These are phyloP conservation scores for Brachionus plicatilis DNA, from an alignment of 1,140 invertebrate genomes.

Conservation along the genomic window DNA sequence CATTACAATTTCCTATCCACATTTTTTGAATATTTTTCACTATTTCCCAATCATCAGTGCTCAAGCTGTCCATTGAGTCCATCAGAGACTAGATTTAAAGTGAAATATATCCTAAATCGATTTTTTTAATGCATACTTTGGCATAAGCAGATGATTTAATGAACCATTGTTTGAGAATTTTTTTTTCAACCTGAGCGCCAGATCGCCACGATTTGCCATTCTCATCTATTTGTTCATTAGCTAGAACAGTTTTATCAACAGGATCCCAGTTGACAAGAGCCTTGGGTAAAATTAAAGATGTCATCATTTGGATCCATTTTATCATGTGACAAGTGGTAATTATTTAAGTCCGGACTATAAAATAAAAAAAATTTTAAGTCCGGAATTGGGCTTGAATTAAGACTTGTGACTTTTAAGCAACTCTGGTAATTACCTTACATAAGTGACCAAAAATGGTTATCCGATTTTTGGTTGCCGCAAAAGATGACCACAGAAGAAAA, in stretches of 20 bases:
- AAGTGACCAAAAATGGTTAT: too few relatives aligned
- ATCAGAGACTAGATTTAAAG: neutral
- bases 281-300: constrained; percentile 44
- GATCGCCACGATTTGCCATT: constrained; percentile 90
- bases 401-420: too few relatives aligned
- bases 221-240: constrained; percentile 91
- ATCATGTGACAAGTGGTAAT: neutral
- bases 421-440: too few relatives aligned
- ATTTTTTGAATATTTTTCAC: constrained; percentile 81
- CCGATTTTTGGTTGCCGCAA: too few relatives aligned
- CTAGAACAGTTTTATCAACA: constrained; percentile 89
- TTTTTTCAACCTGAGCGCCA: constrained; percentile 86
- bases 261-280: constrained; percentile 97
- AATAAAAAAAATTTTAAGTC: too few relatives aligned
- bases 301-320: neutral
- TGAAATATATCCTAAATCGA: neutral
- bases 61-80: constrained; percentile 43
- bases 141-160: constrained; percentile 82
- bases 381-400: too few relatives aligned
- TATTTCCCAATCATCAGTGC: constrained; percentile 64
- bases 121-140: constrained; percentile 59
- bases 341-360: too few relatives aligned
- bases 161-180: constrained; percentile 86
- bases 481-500: too few relatives aligned
- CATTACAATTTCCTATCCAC: constrained; percentile 90